Evolutionary conservation across 2,888 invertebrate species (phyloP).

Genomic region (Stegana nigrithorax): DNA sequence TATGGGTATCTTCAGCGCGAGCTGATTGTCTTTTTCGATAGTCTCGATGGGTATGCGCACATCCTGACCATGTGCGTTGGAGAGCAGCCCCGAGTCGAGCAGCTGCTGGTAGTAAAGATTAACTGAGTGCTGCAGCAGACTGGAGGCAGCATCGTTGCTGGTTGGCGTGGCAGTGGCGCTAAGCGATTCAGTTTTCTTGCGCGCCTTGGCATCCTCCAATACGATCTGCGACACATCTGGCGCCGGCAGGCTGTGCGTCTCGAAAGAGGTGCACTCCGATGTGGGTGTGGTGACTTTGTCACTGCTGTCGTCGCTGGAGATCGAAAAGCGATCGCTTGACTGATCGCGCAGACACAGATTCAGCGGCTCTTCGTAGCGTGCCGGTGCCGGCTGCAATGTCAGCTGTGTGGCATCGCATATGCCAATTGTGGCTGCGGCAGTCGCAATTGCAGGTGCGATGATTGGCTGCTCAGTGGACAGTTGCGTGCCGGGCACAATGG

Average conservation of each 20-base stretch:
- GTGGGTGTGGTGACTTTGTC: conserved; percentile 42
- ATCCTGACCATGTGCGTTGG: conserved; percentile 65
- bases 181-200: conserved; percentile 35
- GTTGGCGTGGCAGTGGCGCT: no score
- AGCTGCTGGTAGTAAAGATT: conserved; percentile 83
- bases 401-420: not conserved
- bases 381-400: not conserved
- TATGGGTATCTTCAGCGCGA: conserved; percentile 63
- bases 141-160: conserved; percentile 50
- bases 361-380: conserved; percentile 75
- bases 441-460: not conserved
- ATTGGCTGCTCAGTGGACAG: not conserved
- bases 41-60: conserved; percentile 52
- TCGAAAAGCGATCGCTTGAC: conserved; percentile 60
- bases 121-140: conserved; percentile 80
- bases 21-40: conserved; percentile 68
- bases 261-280: conserved; percentile 29
- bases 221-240: no score
- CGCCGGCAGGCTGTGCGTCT: no score
- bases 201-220: not conserved
- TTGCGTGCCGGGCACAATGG: conserved; percentile 82
- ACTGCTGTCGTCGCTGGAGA: conserved; percentile 61
- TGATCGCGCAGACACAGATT: conserved; percentile 85
- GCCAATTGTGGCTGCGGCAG: conserved; percentile 23
- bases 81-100: conserved; percentile 71